phyloP scores from a whole-genome alignment of 1,140 invertebrate species.

The Cepaea nemoralis region DNA sequence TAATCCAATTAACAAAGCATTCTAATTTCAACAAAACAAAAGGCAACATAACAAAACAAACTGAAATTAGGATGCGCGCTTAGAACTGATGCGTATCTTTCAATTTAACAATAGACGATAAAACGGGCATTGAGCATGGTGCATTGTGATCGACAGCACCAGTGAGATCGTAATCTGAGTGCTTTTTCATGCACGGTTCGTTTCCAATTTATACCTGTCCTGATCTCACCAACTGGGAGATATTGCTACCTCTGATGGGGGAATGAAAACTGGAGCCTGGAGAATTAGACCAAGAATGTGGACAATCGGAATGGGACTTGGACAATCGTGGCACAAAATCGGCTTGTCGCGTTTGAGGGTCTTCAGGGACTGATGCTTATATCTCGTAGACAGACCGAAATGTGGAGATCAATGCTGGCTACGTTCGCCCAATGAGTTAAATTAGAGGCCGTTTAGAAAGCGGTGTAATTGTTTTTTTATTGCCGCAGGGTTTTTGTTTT shows the following conservation, averaged over 20 bases:
- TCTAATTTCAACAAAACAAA: background rate
- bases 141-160: background rate
- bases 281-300: background rate
- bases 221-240: background rate
- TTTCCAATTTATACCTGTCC: conserved; percentile 14
- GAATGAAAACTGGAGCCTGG: background rate
- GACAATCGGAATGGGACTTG: conserved; percentile 11
- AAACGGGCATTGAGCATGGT: background rate
- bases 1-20: background rate
- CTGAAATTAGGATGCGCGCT: background rate
- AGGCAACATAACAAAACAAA: conserved; percentile 9
- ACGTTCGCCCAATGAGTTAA: background rate
- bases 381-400: background rate
- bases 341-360: background rate
- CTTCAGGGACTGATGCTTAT: conserved; percentile 4
- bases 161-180: conserved; percentile 1
- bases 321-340: background rate
- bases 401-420: background rate
- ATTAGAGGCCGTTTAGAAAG: background rate
- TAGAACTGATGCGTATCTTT: conserved; percentile 22
- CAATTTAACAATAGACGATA: background rate
- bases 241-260: background rate
- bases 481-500: too few relatives aligned
- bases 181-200: conserved; percentile 11
- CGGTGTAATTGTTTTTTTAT: background rate